These are phyloP conservation scores for Scaptomyza hsui DNA, from an alignment of 1,140 invertebrate genomes.

Conservation along the genomic window DNA sequence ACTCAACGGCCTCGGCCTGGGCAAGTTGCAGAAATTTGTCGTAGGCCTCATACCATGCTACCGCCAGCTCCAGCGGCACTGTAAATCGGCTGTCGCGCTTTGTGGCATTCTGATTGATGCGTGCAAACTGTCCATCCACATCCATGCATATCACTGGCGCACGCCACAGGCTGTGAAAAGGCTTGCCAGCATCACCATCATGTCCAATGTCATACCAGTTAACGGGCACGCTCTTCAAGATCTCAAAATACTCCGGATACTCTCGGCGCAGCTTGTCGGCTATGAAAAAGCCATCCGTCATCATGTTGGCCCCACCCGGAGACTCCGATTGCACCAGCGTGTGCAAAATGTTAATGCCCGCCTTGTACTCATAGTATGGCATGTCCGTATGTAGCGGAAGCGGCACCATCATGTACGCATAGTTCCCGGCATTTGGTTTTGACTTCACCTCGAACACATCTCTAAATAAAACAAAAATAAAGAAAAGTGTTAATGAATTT, in stretches of 20 bases:
- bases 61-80: conserved; percentile 85
- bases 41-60: conserved; percentile 87
- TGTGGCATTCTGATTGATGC: conserved; percentile 88
- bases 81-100: conserved; percentile 88
- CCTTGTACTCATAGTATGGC: conserved; percentile 90
- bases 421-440: conserved; percentile 88
- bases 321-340: conserved; percentile 87
- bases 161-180: conserved; percentile 87
- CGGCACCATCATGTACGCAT: conserved; percentile 87
- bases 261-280: conserved; percentile 85
- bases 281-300: conserved; percentile 87
- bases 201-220: conserved; percentile 88
- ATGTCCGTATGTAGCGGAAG: conserved; percentile 89
- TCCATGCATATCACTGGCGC: conserved; percentile 87
- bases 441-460: conserved; percentile 88
- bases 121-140: conserved; percentile 84
- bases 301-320: conserved; percentile 86
- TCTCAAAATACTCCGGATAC: conserved; percentile 85
- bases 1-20: conserved; percentile 85
- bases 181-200: conserved; percentile 84
- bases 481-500: neutral
- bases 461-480: conserved; percentile 19
- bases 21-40: conserved; percentile 85
- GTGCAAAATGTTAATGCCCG: conserved; percentile 88
- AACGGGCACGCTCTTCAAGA: conserved; percentile 86